A percentile compares a stretch with the other conserved stretches of the same genome.
These are phyloP conservation scores for Lamprotornis superbus DNA, from an alignment of 2,113 vertebrate species.

Conservation along the genomic window DNA sequence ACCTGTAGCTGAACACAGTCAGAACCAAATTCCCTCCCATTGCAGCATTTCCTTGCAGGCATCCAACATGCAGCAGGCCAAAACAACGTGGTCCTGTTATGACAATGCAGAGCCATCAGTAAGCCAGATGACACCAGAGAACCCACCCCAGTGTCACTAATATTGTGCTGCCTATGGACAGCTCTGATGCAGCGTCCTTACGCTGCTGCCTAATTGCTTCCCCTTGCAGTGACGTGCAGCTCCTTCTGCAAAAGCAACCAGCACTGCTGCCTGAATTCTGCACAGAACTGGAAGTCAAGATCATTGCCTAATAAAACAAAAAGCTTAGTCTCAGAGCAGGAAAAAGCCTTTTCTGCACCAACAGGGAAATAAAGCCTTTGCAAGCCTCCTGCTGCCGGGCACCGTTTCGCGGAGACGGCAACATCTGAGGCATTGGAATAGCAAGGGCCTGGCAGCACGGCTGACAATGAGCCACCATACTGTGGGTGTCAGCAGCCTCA, in stretches of 20 bases:
- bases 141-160: not conserved
- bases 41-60: not conserved
- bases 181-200: not conserved
- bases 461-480: slow-evolving; percentile 25
- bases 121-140: not conserved
- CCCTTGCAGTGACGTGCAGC: rapidly evolving
- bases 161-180: rapidly evolving
- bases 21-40: not conserved
- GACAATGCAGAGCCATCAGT: not conserved
- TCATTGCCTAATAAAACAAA: not conserved
- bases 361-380: not conserved
- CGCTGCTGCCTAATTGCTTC: rapidly evolving
- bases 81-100: not conserved
- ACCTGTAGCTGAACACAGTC: rapidly evolving
- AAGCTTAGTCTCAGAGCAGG: not conserved
- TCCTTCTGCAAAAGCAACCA: not conserved
- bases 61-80: not conserved
- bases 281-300: not conserved
- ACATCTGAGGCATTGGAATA: slow-evolving; percentile 32
- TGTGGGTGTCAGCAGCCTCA: slow-evolving; percentile 54
- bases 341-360: not conserved
- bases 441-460: not conserved
- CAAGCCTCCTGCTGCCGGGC: not conserved
- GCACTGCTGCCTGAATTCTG: not conserved
- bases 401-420: not conserved